Base-by-base conservation (phyloP, 2,113 vertebrate genomes). In the Theropithecus gelada region DNA sequence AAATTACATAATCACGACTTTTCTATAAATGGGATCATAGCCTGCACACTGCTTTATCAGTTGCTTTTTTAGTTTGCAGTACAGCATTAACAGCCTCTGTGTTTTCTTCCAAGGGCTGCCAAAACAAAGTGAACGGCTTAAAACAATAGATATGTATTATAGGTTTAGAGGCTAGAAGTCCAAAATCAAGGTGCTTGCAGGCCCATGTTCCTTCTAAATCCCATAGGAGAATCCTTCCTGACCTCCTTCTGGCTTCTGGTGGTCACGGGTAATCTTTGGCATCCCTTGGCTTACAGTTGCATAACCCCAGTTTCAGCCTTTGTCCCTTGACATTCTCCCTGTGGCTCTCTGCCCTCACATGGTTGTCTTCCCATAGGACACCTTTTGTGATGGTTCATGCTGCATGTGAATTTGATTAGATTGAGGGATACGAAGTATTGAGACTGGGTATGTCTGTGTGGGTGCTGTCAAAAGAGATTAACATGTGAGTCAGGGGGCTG, bases 1-100 rank as follows among this genome's bases (percentile, higher is more conserved):
- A 61, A 94, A 87, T 89, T 14, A 92, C n/a, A n/a, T 18, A 50
- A 40, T 79, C n/a, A 22, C 18, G 88, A 52, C 70, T 94, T 90
- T 85, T 52, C 27, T 38, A 59, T 45, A 93, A 86, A 50, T 22
- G 66, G 89, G 73, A 14, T 82, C 83, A 45, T 5, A 38, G 25
- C 73, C 72, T 17, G 50, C 32, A 59, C n/a, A 10, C 23, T 55
- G 76, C 50, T 85, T 66, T n/a, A 35, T 66, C 38, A 52, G 22
- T 17, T 22, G 52, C 35, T 57, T 61, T 85, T 83, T n/a, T 43
- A 38, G 52, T 59, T 38, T 83, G 52, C 50, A 32, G 52, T 22
- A 13, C 2, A 20, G 57, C n/a, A 30, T 40, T 16, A 70, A n/a
- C 70, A 40, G 32, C 27, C 40, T 35, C 66, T 70, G 64, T 13